Percentiles rank a stretch among this genome's conserved stretches.
Conservation (phyloP, 1,140 invertebrate genomes). For the Ptiloglossa arizonensis region DNA sequence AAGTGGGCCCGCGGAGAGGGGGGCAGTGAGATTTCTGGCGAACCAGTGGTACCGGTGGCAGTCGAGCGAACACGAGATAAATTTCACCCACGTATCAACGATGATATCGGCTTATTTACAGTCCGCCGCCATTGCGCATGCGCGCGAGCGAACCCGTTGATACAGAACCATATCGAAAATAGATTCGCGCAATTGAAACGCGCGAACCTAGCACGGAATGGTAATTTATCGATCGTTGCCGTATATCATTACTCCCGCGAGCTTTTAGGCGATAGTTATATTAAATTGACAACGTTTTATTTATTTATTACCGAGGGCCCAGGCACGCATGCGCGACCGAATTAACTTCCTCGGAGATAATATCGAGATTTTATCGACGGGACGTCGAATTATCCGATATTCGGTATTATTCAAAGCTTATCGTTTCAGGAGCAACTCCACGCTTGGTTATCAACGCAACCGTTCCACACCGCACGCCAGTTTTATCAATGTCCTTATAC, state of each 20-base stretch:
- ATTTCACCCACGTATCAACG: conserved; percentile 51
- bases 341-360: background rate
- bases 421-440: background rate
- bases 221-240: conserved; percentile 9
- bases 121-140: background rate
- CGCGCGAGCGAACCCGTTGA: background rate
- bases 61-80: conserved; percentile 28
- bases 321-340: background rate
- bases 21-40: conserved; percentile 14
- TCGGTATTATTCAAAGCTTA: background rate
- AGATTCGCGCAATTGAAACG: conserved; percentile 21
- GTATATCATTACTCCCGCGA: conserved; percentile 9
- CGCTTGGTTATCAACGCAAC: background rate
- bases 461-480: too few relatives aligned
- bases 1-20: too few relatives aligned
- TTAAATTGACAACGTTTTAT: conserved; percentile 18
- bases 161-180: conserved; percentile 12
- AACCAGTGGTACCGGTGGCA: conserved; percentile 10
- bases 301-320: background rate
- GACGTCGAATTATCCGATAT: background rate
- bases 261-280: background rate
- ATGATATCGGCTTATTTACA: conserved; percentile 45
- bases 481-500: too few relatives aligned
- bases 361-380: background rate
- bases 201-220: background rate